Base-by-base conservation (phyloP, 2,888 invertebrate species). In the Polyommatus iphigenia region DNA sequence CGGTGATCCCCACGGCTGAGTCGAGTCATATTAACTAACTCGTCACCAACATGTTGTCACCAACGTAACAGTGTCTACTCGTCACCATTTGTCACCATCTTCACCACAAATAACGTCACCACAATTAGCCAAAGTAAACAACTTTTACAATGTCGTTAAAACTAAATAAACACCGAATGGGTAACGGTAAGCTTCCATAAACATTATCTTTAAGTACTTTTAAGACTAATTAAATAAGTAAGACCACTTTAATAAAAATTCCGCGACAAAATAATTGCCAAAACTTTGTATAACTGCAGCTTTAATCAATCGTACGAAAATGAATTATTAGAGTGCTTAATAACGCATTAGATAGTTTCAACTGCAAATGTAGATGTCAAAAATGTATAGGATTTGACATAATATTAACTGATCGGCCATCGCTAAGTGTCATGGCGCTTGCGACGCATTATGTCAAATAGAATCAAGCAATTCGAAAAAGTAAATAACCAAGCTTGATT, bases 61-160 rank as follows among this genome's bases (percentile, higher is more conserved):
- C 20, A 20, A 8, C 20, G 18, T 18, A 8, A 8, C 2, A 59
- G 20, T 10, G 18, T 20, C 20, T 2, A 10, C n/a, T n/a, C 20
- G 20, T 20, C 20, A 67, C 24, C 62, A 62, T 7, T 62, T 62
- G 24, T 62, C 62, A 29, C 24, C 62, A 62, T 15, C 59, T 59
- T 59, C 59, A 59, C 59, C 20, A 59, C 59, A 59, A 59, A 62
- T 4, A 24, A 62, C 67, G 13, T 67, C 29, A 67, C 67, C 67
- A 67, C 67, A 67, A 67, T 67, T 67, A 67, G 6, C 15, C 29
- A 29, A 67, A 10, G 29, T 29, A 67, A 67, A 67, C 67, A 67
- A 67, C 29, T 67, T 67, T 32, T 67, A 67, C 67, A 67, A 67
- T 67, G 67, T 67, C 67, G 67, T 67, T 67, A 67, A 67, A 67